Base-by-base conservation (phyloP, 37 sponge, comb jelly and placozoan species). In the Dysidea cf. avara region DNA sequence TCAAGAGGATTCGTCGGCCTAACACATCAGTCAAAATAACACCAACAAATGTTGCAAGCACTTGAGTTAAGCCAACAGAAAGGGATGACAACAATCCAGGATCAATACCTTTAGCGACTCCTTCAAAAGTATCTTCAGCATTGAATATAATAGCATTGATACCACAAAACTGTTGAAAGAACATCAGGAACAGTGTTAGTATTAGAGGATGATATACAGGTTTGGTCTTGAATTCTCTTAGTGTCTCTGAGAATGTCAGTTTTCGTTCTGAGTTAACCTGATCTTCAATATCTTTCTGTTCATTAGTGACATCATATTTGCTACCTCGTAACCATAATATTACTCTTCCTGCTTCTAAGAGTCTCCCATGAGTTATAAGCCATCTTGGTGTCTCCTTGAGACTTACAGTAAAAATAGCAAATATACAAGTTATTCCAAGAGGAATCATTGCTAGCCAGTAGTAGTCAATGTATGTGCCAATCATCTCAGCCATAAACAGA, bases 151-250 rank as follows among this genome's bases (percentile, higher is more conserved):
- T 79, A 0, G 87, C 87, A 68, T 89, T 86, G 46, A 94, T 81
- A 36, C 94, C 94, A 47, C 69, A 66, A 22, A 85, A 76, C 84
- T 81, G 90, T 64, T 94, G 94, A 37, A 94, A 94, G 56, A 82
- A 55, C 87, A 90, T 81, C 28, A 91, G 48, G 1, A 77, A 38
- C 1, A 86, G 52, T 1, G 68, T 1, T 7, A 69, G 37, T 6
- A 56, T 2, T 24, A 79, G 18, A 7, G 65, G 18, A 20, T 38
- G 33, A n/a, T n/a, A 29, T 6, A 26, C 29, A 7, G 13, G 7
- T 64, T 25, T 13, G 33, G 33, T 13, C 36, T 29, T 24, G 20
- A 64, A 16, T 29, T 64, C 65, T 9, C n/a, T n/a, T 17, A 13
- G 18, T 5, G 7, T 16, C 65, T 64, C 65, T 7, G 14, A 38